Base-by-base conservation (phyloP, 2,888 invertebrate genomes). In the Calameuta pallipes region DNA sequence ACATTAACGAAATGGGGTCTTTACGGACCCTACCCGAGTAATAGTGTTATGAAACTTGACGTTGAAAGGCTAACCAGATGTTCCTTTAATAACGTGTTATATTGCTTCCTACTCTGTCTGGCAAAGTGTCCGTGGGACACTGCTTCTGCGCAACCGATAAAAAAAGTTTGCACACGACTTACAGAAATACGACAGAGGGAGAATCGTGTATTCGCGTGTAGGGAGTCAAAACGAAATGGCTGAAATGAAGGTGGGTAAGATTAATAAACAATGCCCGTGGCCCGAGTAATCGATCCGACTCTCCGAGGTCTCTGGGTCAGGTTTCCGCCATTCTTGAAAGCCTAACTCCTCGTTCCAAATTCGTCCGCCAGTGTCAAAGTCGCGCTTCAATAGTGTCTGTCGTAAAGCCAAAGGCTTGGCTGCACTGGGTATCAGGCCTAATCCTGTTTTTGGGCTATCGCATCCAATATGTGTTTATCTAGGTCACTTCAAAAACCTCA, bases 301-400 rank as follows among this genome's bases (percentile, higher is more conserved):
- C 33, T 71, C 37, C 74, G 73, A 0, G 86, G 85, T 77, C 92
- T 93, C 78, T 92, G 92, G 83, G 92, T 93, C 82, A 89, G 89
- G 0, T 86, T 79, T 75, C 30, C 76, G 35, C 74, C 33, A 71
- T 71, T 34, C 71, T 31, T 71, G 71, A 56, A 56, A 56, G 23
- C 56, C 56, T 56, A 56, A 56, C 56, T 31, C 15, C 31, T 71
- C 71, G 31, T 71, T 71, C 34, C 31, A 34, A 71, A 31, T 34
- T 71, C 71, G 71, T 34, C 34, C 71, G 71, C 33, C 12, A 31
- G 71, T 71, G 71, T 71, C 71, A 71, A 71, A 33, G 31, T 71
- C 71, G 71, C 71, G 31, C 34, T 71, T 71, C 71, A 31, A 71
- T 71, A 23, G 23, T 2, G 23, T 56, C 23, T 56, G 56, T 56